Evolutionary conservation across 2,797 vertebrate genomes (phyloP).

Genomic region (Chelon auratus): DNA sequence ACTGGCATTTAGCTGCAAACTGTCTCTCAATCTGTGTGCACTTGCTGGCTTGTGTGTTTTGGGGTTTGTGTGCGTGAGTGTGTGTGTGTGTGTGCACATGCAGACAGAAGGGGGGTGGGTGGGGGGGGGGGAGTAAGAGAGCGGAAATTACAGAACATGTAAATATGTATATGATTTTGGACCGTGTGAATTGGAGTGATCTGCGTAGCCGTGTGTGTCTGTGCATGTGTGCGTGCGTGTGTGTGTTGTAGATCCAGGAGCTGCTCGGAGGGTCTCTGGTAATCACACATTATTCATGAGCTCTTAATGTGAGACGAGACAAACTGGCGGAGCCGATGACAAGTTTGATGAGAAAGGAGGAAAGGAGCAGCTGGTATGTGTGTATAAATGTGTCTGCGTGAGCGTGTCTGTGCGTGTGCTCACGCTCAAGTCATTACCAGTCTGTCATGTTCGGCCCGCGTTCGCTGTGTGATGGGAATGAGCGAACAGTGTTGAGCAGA

Average conservation of each 20-base stretch:
- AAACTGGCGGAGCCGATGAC: conserved; percentile 80
- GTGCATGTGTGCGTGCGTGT: conserved; percentile 32
- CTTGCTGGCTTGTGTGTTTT: not conserved
- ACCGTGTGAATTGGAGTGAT: conserved; percentile 28
- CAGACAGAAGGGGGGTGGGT: not conserved
- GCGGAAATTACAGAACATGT: conserved; percentile 28
- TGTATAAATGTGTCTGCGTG: conserved; percentile 40
- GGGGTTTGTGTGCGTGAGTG: conserved; percentile 2
- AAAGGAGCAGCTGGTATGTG: conserved; percentile 77
- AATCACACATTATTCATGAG: conserved; percentile 82
- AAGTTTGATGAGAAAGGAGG: conserved; percentile 81
- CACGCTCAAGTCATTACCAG: conserved; percentile 74
- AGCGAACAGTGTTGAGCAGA: conserved; percentile 57
- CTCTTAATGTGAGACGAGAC: conserved; percentile 80
- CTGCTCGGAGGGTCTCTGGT: conserved; percentile 70
- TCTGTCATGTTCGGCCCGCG: conserved; percentile 76
- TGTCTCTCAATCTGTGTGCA: conserved; percentile 21
- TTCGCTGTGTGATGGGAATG: conserved; percentile 72
- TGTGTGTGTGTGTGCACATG: not conserved
- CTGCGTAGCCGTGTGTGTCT: not conserved
- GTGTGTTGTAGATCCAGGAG: conserved; percentile 44
- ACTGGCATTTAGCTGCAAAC: conserved; percentile 54
- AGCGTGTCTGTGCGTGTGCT: conserved; percentile 36
- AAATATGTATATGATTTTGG: conserved; percentile 48
- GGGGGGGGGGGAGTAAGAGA: not conserved